Evolutionary conservation across 2,888 invertebrate species (phyloP), one percentile per base, ranked within the genome.

Genomic region (Oligia latruncula): DNA sequence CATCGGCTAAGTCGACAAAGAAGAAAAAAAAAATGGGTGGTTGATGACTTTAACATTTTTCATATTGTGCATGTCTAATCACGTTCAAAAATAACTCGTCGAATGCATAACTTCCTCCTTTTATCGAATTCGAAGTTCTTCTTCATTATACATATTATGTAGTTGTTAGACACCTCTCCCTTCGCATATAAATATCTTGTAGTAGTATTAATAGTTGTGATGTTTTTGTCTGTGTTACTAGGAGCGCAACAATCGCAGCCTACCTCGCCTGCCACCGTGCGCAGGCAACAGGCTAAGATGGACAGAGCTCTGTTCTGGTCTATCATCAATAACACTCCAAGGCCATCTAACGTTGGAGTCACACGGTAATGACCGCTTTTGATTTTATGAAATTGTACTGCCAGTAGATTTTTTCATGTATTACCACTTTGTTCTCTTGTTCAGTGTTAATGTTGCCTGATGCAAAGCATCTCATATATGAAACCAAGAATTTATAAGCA

Each of bases 271-370:
- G 85, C 72, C 55, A 71, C 77, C 20, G 77, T 66, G 60, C 80
- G 90, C 20, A 85, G 81, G 66, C 82, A 83, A 23, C 90, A 87
- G 58, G 87, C 89, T 29, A 90, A 88, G 72, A 64, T 87, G 74
- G 94, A 94, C 62, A 87, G 92, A 35, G 91, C 92, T 65, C 62
- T 93, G 20, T 93, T 91, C 82, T 94, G 94, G 94, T 91, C 92
- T 1, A 84, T 93, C 55, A 78, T 93, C 66, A 91, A 91, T 77
- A 90, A 88, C 74, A 83, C 85, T 23, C 79, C 83, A 52, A 87
- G 84, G 73, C 76, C 83, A 72, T 68, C 79, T 6, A 73, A 80
- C 60, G 77, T 64, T 40, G 75, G 65, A 40, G 73, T 70, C 55
- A 71, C 71, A 40, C 75, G 86, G 80, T 88, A 77, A 80, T 67